phyloP scores from a whole-genome alignment of 2,888 invertebrate species.

The Agriopis leucophaearia region DNA sequence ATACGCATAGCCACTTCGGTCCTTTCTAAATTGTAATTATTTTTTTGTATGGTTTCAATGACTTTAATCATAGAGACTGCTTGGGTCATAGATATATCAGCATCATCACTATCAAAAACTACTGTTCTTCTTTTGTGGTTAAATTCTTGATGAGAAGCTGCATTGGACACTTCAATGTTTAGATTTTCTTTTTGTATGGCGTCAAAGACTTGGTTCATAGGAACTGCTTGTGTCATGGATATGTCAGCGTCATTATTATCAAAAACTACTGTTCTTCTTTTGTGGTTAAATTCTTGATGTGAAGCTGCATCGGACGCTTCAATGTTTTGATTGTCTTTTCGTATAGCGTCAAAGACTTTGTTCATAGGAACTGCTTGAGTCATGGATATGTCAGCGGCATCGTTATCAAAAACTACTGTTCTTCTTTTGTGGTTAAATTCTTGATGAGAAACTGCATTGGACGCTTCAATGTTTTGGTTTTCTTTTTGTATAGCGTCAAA shows the following conservation, averaged over 20 bases:
- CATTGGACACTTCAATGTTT: background rate
- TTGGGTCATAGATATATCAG: constrained; percentile 55
- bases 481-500: background rate
- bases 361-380: constrained; percentile 50
- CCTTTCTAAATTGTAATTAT: too few relatives aligned
- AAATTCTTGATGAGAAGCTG: constrained; percentile 4
- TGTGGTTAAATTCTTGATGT: constrained; percentile 16
- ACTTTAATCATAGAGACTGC: constrained; percentile 47
- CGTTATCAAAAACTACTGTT: constrained; percentile 20
- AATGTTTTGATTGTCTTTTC: background rate
- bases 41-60: constrained; percentile 1
- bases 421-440: background rate
- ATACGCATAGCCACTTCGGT: too few relatives aligned
- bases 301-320: background rate
- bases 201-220: constrained; percentile 41
- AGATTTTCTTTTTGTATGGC: background rate
- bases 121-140: constrained; percentile 8
- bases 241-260: constrained; percentile 48
- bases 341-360: constrained; percentile 12
- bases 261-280: constrained; percentile 44
- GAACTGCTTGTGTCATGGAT: constrained; percentile 52
- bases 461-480: background rate
- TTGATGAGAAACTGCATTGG: constrained; percentile 4
- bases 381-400: constrained; percentile 48
- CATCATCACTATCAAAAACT: constrained; percentile 43